These are phyloP conservation scores for Luffia ferchaultella DNA, from an alignment of 2,888 invertebrate genomes.

Conservation along the genomic window DNA sequence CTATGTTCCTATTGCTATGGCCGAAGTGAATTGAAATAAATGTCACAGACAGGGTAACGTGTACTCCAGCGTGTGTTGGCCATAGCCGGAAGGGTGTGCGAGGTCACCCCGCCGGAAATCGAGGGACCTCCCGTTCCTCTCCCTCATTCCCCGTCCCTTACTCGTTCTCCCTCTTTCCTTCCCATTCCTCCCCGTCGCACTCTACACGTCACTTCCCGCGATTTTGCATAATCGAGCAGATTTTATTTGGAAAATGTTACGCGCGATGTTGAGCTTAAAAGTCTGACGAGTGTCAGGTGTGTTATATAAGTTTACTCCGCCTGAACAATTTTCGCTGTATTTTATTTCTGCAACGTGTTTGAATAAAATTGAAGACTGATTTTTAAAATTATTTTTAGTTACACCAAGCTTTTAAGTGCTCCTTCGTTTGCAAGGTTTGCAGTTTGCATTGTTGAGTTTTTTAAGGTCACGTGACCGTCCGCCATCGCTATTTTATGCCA, in stretches of 20 bases:
- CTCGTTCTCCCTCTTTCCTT: constrained; percentile 1
- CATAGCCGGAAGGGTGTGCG: not conserved
- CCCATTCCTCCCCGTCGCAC: not conserved
- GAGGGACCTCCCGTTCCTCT: constrained; percentile 8
- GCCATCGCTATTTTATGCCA: no score
- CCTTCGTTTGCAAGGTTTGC: no score
- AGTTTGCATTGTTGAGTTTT: no score
- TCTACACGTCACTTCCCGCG: not conserved
- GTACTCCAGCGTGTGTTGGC: not conserved
- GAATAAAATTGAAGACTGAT: no score
- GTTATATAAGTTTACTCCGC: no score
- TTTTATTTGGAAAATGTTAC: not conserved
- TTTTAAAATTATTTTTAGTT: no score
- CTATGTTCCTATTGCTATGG: no score
- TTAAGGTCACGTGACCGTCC: no score
- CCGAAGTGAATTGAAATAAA: no score
- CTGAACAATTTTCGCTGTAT: no score
- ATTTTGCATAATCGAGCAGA: not conserved
- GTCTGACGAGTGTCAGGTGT: not conserved
- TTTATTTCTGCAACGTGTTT: no score
- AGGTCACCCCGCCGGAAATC: constrained; percentile 11
- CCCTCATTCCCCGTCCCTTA: not conserved
- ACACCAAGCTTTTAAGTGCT: no score
- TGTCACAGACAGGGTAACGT: not conserved
- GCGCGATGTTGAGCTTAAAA: not conserved